Evolutionary conservation across 2,797 vertebrate genomes (phyloP).

Genomic region (Luscinia luscinia): DNA sequence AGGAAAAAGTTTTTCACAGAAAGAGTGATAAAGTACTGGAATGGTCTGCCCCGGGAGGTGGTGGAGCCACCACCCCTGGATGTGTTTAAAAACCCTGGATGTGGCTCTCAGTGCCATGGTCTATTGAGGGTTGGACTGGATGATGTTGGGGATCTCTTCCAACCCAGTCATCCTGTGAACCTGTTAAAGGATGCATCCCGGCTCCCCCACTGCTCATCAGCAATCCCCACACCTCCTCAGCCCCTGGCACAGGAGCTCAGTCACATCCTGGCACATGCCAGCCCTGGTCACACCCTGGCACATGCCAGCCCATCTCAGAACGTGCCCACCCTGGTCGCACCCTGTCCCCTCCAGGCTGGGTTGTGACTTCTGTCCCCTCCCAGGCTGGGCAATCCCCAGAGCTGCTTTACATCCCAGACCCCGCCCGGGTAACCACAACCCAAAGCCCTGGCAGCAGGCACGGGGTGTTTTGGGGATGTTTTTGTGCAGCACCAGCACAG

Average conservation of each 20-base stretch:
- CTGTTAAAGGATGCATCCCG: not conserved
- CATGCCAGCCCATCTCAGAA: not conserved
- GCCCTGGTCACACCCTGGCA: not conserved
- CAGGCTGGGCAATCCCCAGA: not conserved
- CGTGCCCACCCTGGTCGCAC: not conserved
- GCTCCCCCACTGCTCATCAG: not conserved
- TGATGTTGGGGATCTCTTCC: too few relatives aligned
- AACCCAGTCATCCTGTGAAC: too few relatives aligned
- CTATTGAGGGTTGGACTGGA: too few relatives aligned
- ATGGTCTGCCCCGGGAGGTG: too few relatives aligned
- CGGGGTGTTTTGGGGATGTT: not conserved
- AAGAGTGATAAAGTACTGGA: too few relatives aligned
- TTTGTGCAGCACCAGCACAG: not conserved
- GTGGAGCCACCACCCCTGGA: too few relatives aligned
- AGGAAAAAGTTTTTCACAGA: too few relatives aligned
- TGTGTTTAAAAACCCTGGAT: too few relatives aligned
- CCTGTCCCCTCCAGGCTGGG: fast-evolving
- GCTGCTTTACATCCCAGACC: fast-evolving
- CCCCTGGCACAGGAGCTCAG: fast-evolving
- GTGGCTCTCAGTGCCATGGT: too few relatives aligned
- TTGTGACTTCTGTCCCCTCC: fast-evolving
- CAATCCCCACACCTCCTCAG: not conserved
- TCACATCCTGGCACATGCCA: not conserved
- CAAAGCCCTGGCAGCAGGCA: fast-evolving
- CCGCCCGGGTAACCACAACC: fast-evolving